Conservation (phyloP, 2,113 vertebrate genomes). For the Bungarus multicinctus region DNA sequence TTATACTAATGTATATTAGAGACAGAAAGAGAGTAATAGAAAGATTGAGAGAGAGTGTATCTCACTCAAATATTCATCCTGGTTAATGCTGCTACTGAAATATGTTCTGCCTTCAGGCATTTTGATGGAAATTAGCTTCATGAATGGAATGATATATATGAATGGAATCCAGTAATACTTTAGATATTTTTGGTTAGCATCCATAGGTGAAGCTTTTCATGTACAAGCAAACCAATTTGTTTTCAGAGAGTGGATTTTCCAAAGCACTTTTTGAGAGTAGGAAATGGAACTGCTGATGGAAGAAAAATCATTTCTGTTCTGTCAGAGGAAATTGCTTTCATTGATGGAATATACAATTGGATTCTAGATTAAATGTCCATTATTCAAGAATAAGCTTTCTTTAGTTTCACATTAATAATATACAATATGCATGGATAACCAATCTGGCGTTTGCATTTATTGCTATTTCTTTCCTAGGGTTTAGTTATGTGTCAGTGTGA, state of each 20-base stretch:
- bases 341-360: neutral
- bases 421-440: neutral
- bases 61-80: slow-evolving; percentile 23
- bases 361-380: neutral
- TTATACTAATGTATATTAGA: neutral
- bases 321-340: neutral
- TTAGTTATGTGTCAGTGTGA: neutral
- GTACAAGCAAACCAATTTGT: neutral
- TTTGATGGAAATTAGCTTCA: neutral
- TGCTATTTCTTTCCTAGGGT: neutral
- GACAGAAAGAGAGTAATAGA: neutral
- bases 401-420: neutral
- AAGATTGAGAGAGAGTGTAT: neutral
- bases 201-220: neutral
- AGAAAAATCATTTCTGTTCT: neutral
- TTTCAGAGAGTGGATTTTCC: neutral
- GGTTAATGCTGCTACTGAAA: neutral
- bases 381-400: neutral
- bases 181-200: neutral
- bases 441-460: neutral
- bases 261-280: neutral
- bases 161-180: neutral
- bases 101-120: neutral
- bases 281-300: neutral
- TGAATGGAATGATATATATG: neutral